Evolutionary conservation across 2,797 vertebrate species (phyloP), one percentile per base, ranked within the genome.

Genomic region (Oryzias dopingdopingensis): DNA sequence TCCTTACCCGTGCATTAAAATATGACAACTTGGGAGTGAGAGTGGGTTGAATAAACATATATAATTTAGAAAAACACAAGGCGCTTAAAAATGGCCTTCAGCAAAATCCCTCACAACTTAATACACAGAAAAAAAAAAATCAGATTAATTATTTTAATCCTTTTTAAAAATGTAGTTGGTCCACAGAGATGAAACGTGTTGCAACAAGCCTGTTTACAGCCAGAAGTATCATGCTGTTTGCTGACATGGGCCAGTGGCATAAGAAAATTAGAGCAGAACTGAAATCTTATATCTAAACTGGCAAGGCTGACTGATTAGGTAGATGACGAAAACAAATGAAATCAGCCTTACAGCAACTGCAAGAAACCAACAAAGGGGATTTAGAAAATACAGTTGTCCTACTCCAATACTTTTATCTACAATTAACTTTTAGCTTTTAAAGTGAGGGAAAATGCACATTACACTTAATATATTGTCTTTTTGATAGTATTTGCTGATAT

Each of bases 241-340:
- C 12, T 46, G 45, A 5, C 29, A 52, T 5, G 18, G 10, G n/a
- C 4, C 15, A 24, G 6, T 5, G 8, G 14, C 18, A 20, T 47
- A 44, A 29, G 5, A 26, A 20, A 53, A 22, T 15, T 24, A 22
- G 14, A 26, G 26, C 43, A 47, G n/a, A 14, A 8, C 37, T 16
- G 40, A 3, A 48, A 44, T 48, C 43, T 42, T 17, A 18, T 4
- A 32, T 32, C 24, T 22, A 14, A 8, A 22, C 15, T 12, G 18
- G 15, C 17, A 45, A 40, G 4, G 3, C 12, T 16, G 24, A 5
- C 26, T 4, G 29, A 20, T 41, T 14, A n/a, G 20, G 51, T 29
- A 29, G 41, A 59, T 15, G 24, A 10, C 52, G 42, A 59, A 44
- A 59, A 46, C 29, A 46, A 46, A 8, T 26, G 1, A 23, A 15